A percentile compares a stretch with the other conserved stretches of the same genome.
Conservation (phyloP, 2,113 vertebrate genomes). For the Grus americana region DNA sequence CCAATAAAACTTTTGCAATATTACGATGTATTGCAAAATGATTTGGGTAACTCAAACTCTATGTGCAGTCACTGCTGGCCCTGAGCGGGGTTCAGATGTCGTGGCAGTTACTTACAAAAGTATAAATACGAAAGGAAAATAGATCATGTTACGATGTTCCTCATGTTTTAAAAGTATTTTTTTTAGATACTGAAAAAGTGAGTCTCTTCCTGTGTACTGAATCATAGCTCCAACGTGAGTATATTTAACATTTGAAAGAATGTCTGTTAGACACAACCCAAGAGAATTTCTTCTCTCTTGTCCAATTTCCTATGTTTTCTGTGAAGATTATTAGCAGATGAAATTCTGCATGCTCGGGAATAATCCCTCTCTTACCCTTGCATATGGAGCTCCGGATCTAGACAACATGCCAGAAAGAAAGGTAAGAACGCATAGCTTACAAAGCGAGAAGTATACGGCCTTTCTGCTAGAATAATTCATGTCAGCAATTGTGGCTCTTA, state of each 20-base stretch:
- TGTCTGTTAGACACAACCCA: no score
- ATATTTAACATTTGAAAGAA: not conserved
- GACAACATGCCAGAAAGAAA: not conserved
- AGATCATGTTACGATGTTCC: not conserved
- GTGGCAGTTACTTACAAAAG: not conserved
- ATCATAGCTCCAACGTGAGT: not conserved
- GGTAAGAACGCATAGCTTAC: not conserved
- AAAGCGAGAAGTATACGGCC: no score
- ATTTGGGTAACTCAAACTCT: not conserved
- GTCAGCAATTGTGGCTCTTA: not conserved
- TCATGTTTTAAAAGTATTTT: not conserved
- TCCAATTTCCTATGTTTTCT: not conserved
- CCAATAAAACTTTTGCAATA: not conserved
- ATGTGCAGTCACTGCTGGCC: not conserved
- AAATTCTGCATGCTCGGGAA: not conserved
- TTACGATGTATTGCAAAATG: not conserved
- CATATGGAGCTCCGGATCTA: not conserved
- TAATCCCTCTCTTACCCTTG: not conserved
- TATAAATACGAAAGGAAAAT: not conserved
- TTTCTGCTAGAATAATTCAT: no score
- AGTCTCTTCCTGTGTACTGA: not conserved
- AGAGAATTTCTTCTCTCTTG: not conserved
- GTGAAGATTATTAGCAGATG: not conserved
- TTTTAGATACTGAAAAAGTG: not conserved
- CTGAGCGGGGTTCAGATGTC: fast-evolving